Base-by-base conservation (phyloP, 2,113 vertebrate species). In the Misgurnus anguillicaudatus region DNA sequence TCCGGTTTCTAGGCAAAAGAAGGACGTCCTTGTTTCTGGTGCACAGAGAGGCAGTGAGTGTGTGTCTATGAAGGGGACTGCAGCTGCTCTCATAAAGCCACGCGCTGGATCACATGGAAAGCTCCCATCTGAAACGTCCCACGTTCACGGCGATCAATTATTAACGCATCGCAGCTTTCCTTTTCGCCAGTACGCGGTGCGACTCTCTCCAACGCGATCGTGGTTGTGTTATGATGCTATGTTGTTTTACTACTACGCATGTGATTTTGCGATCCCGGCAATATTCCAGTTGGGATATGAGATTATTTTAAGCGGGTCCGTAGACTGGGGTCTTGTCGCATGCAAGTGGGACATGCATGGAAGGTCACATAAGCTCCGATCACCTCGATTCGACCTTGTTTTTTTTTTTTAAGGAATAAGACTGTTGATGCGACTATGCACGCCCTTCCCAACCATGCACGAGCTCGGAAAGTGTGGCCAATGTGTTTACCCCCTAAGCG, bases 21-120 rank as follows among this genome's bases (percentile, higher is more conserved):
- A 89, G 89, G 89, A 90, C 89, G 91, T 92, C 90, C 90, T 92
- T 91, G 90, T 83, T 87, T 87, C 87, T 87, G 86, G 42, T 76
- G 45, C 82, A 60, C 71, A 60, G 71, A 60, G 69, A 61, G 78
- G 61, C 83, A 78, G 81, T 51, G 72, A 21, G 83, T 83, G 85
- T 79, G 81, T 84, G 84, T 86, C 82, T 84, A 83, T 38, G 69
- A 83, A 67, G 62, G 84, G 79, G 80, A 82, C 85, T 86, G 86
- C 87, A 84, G 87, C 84, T 86, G 88, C 75, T 82, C 85, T 84
- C 86, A 77, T 86, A 80, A 84, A 82, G 80, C 66, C 60, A 85
- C 83, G 78, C 86, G 83, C 75, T 84, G 87, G 78, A 86, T 89
- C 87, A 85, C 87, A 85, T 81, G 85, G 84, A 89, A 82, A 77